These are phyloP conservation scores for Neoascia interrupta DNA, from an alignment of 2,888 invertebrate genomes.

Conservation along the genomic window DNA sequence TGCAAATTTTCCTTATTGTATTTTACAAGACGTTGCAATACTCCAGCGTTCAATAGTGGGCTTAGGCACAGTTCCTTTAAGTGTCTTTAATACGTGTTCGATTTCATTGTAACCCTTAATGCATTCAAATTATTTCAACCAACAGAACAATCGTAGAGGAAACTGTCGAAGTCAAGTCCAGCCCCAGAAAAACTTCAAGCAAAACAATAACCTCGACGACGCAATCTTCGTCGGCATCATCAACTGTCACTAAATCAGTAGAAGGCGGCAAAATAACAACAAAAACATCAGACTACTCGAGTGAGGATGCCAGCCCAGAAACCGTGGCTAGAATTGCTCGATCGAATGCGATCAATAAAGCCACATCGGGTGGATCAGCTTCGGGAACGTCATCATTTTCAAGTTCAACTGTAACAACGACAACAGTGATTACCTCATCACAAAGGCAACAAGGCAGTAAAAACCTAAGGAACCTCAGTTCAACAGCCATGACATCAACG, in stretches of 20 bases:
- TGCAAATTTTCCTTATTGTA: too few species aligned
- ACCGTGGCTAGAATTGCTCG: conserved; percentile 59
- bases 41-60: too few species aligned
- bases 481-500: conserved; percentile 49
- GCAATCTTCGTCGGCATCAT: conserved; percentile 67
- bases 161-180: conserved; percentile 74
- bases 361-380: background rate
- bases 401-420: conserved; percentile 34
- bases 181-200: conserved; percentile 65
- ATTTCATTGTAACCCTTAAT: too few species aligned
- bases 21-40: too few species aligned
- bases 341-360: conserved; percentile 27
- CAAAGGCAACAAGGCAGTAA: conserved; percentile 60
- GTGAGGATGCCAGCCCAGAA: conserved; percentile 80
- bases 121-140: too few species aligned
- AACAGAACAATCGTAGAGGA: conserved; percentile 78
- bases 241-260: conserved; percentile 44
- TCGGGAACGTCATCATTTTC: conserved; percentile 27
- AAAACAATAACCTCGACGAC: conserved; percentile 56
- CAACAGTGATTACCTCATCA: conserved; percentile 71
- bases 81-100: too few species aligned
- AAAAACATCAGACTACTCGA: conserved; percentile 82
- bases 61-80: too few species aligned
- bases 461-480: conserved; percentile 37
- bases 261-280: conserved; percentile 59